phyloP scores from a whole-genome alignment of 2,888 invertebrate species.

The Pardosa pseudoannulata region DNA sequence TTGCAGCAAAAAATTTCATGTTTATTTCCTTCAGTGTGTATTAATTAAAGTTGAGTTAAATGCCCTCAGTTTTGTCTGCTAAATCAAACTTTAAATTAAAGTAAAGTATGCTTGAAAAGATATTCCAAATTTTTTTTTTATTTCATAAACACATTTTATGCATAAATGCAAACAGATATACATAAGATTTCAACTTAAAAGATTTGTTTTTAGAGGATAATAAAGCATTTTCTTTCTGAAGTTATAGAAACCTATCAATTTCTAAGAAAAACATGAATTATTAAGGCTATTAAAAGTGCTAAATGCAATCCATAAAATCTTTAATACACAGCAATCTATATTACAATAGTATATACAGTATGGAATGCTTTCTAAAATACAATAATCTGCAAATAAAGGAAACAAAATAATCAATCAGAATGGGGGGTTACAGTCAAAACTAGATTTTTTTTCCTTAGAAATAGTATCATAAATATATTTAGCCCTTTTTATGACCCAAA shows the following conservation, averaged over 20 bases:
- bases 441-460: background rate
- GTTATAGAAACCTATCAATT: background rate
- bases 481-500: background rate
- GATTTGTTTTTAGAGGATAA: background rate
- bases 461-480: background rate
- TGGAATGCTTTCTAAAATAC: background rate
- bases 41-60: too few species aligned
- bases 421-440: background rate
- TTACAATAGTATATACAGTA: background rate
- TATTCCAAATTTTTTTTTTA: too few species aligned
- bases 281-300: background rate
- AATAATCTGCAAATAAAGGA: background rate
- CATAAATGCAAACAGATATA: background rate
- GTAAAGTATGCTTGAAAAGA: too few species aligned
- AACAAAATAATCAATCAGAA: background rate
- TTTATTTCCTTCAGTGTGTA: too few species aligned
- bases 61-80: too few species aligned
- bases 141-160: background rate
- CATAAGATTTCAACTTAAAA: background rate
- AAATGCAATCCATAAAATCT: background rate
- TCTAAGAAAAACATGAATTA: background rate
- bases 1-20: too few species aligned
- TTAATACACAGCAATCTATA: background rate
- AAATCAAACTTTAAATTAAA: too few species aligned
- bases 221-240: background rate